phyloP scores from a whole-genome alignment of 1,140 invertebrate genomes.

The Rhagoletis zephyria region DNA sequence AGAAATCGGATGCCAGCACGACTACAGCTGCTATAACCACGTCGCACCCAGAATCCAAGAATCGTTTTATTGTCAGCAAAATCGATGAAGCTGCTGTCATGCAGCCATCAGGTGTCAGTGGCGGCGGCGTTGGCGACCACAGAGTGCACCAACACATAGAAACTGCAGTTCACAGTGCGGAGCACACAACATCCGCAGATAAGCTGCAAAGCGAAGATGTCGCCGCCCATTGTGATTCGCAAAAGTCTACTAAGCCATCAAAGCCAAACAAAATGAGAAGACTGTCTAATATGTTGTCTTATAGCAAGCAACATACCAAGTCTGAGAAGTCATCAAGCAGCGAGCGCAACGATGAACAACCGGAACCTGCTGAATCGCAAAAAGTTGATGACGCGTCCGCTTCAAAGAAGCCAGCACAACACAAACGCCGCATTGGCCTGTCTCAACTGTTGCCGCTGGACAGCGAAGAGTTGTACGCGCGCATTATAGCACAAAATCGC shows the following conservation, averaged over 20 bases:
- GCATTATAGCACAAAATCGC: constrained; percentile 68
- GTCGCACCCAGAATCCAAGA: constrained; percentile 56
- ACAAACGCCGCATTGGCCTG: constrained; percentile 66
- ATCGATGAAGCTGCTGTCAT: constrained; percentile 62
- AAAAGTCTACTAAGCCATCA: constrained; percentile 57
- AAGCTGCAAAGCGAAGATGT: not conserved
- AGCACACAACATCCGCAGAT: constrained; percentile 14
- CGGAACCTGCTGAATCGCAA: constrained; percentile 43
- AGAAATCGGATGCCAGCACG: constrained; percentile 62
- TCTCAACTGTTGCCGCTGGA: constrained; percentile 68
- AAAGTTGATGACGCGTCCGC: constrained; percentile 27
- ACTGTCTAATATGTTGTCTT: constrained; percentile 71
- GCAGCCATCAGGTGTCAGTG: constrained; percentile 23
- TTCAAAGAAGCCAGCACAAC: constrained; percentile 61
- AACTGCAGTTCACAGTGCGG: constrained; percentile 13
- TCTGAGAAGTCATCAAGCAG: constrained; percentile 56
- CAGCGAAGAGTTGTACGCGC: constrained; percentile 69
- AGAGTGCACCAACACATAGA: constrained; percentile 10
- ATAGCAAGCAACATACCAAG: constrained; percentile 55
- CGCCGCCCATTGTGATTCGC: constrained; percentile 1
- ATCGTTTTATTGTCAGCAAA: constrained; percentile 70
- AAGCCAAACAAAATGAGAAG: constrained; percentile 70
- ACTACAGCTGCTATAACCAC: constrained; percentile 26
- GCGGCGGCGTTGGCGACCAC: constrained; percentile 27
- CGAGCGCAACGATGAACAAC: constrained; percentile 51